These are phyloP conservation scores for Megaceryle maxima DNA, from an alignment of 2,113 vertebrate genomes.

Conservation along the genomic window DNA sequence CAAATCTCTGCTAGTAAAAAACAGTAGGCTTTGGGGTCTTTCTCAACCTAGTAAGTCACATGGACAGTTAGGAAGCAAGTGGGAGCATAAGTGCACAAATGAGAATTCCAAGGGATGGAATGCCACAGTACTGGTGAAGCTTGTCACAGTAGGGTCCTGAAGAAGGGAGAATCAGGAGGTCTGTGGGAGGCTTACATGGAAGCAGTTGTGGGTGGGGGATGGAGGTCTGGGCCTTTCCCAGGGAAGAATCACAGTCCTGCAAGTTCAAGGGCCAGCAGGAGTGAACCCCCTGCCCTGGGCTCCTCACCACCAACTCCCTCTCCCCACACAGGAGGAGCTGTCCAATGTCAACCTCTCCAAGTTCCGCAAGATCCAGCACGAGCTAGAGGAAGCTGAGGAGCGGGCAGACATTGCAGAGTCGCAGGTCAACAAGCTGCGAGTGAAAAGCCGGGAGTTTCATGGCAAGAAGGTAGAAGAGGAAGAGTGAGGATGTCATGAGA, in stretches of 20 bases:
- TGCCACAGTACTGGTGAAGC: too few relatives aligned
- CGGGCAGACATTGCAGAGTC: constrained; percentile 82
- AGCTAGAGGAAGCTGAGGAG: constrained; percentile 82
- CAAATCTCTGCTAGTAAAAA: too few relatives aligned
- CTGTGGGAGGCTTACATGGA: too few relatives aligned
- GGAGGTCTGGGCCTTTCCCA: too few relatives aligned
- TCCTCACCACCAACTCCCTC: background rate
- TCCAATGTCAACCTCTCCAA: constrained; percentile 77
- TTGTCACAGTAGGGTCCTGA: too few relatives aligned
- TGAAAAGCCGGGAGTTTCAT: constrained; percentile 65
- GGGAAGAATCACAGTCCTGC: too few relatives aligned
- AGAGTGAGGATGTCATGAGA: background rate
- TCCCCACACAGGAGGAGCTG: constrained; percentile 73
- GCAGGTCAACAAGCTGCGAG: constrained; percentile 79
- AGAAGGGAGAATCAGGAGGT: too few relatives aligned
- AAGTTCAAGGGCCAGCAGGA: background rate
- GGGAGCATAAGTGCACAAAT: background rate
- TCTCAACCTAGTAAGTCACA: too few relatives aligned
- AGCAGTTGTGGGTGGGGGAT: too few relatives aligned
- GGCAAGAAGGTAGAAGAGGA: background rate
- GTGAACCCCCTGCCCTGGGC: background rate
- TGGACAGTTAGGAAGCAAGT: background rate
- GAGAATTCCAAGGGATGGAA: fast-evolving
- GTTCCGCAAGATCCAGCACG: constrained; percentile 80
- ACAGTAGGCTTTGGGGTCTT: too few relatives aligned